Base-by-base conservation (phyloP, 2,797 vertebrate genomes). In the Myotis pilosus region DNA sequence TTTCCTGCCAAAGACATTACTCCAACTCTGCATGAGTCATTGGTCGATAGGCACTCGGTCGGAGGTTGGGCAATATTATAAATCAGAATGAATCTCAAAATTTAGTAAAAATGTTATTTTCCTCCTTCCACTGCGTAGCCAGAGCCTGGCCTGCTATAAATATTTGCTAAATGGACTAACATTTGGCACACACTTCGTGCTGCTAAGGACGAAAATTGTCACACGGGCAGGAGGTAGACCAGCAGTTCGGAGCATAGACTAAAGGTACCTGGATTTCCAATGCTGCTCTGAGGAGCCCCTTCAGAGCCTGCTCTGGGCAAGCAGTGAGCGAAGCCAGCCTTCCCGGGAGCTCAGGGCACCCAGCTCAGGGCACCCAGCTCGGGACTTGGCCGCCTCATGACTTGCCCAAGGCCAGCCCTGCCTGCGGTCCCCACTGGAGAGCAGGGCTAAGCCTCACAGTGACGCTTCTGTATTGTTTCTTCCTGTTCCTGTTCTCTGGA, bases 311-410 rank as follows among this genome's bases (percentile, higher is more conserved):
- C 8, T 25, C 33, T 25, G 13, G 4, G 9, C 22, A 12, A 30
- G 6, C 12, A 4, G 30, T 19, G 25, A 23, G 11, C 22, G 66
- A 62, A 66, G 3, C 23, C 41, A 19, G 1, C 9, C 44, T 64
- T 33, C 17, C 12, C 6, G 6, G 8, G 83, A 6, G 36, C 36
- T 16, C 74, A 16, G 47, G 30, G n/a, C 33, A 1, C 36, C 25
- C 3, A 6, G 33, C 36, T 20, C 74, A 16, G 33, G n/a, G n/a
- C 30, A 1, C 36, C 30, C 3, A 28, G 51, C 51, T 25, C 0
- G 1, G 25, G 49, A 5, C 1, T 12, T 0, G 8, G 44, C 7
- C 2, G 3, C 20, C 6, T 22, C 28, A 17, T 0, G 1, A 0
- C 25, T 36, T 44, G 41, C 11, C 25, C 0, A 22, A 22, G 57